These are phyloP conservation scores for Drosophila melanosoma DNA, from an alignment of 2,888 invertebrate species.

Conservation along the genomic window DNA sequence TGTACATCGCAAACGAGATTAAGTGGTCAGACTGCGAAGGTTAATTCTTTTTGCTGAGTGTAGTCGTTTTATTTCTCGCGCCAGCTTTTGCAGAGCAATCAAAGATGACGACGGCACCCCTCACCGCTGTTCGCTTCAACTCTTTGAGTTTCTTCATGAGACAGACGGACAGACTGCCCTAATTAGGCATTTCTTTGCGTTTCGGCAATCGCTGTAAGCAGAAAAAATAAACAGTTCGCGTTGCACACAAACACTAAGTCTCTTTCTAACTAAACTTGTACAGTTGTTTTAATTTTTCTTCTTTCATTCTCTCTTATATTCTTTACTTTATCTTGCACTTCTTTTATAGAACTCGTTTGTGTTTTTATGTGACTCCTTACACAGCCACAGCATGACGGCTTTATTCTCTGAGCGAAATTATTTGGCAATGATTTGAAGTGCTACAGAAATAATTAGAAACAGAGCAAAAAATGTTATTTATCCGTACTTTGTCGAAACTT, in stretches of 20 bases:
- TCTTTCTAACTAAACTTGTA: conserved; percentile 43
- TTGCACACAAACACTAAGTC: conserved; percentile 2
- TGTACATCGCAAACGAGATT: too few species aligned
- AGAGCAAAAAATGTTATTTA: not conserved
- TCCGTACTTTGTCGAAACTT: not conserved
- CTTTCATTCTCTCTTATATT: conserved; percentile 11
- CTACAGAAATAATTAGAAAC: not conserved
- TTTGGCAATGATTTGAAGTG: conserved; percentile 35
- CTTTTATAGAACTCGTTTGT: conserved; percentile 40
- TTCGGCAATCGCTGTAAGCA: conserved; percentile 44
- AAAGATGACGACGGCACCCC: conserved; percentile 11
- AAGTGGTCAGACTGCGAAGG: not conserved
- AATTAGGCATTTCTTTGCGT: conserved; percentile 59
- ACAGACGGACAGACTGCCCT: conserved; percentile 26
- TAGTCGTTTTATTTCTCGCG: not conserved
- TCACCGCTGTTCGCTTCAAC: conserved; percentile 3
- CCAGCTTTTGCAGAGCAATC: conserved; percentile 16
- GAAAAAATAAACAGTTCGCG: conserved; percentile 20
- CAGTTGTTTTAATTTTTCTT: conserved; percentile 26
- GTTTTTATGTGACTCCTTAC: conserved; percentile 4
- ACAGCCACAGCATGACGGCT: conserved; percentile 13
- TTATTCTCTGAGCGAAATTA: conserved; percentile 16
- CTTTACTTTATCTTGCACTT: conserved; percentile 6
- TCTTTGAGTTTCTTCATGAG: conserved; percentile 32
- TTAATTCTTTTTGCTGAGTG: conserved; percentile 29